These are phyloP conservation scores for Hemistola chrysoprasaria DNA, from an alignment of 2,888 invertebrate genomes.

Conservation along the genomic window DNA sequence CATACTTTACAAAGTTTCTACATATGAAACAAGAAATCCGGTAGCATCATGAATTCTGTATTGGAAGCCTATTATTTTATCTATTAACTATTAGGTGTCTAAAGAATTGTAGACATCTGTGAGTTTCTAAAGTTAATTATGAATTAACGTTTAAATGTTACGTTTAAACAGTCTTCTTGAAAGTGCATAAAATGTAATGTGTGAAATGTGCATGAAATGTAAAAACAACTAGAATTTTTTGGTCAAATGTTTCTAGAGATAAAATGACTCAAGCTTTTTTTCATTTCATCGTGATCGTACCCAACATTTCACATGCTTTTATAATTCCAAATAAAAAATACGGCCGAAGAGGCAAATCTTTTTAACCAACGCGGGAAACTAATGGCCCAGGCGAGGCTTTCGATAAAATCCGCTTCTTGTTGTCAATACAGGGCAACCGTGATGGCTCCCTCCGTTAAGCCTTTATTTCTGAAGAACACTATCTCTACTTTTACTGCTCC, in stretches of 20 bases:
- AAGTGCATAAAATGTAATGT: no score
- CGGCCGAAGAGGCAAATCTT: constrained; percentile 75
- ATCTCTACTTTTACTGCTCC: constrained; percentile 71
- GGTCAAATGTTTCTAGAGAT: no score
- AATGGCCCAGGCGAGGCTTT: constrained; percentile 81
- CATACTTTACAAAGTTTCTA: constrained; percentile 58
- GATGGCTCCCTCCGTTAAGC: constrained; percentile 78
- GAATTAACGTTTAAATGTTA: no score
- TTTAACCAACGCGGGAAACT: constrained; percentile 81
- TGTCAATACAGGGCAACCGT: constrained; percentile 79
- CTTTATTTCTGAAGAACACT: constrained; percentile 78
- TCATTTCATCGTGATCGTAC: constrained; percentile 47
- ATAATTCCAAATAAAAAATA: constrained; percentile 71
- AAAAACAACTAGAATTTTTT: no score
- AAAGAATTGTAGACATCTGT: no score
- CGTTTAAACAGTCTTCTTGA: no score
- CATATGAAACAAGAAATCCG: constrained; percentile 51
- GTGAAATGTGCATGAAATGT: no score
- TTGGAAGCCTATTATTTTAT: constrained; percentile 28
- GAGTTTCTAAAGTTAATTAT: no score
- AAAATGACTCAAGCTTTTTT: no score
- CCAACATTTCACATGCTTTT: constrained; percentile 66
- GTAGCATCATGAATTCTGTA: constrained; percentile 35
- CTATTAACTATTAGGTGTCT: neutral
- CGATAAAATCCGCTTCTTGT: constrained; percentile 79